These are phyloP conservation scores for Muraenolepis orangiensis DNA, from an alignment of 2,797 vertebrate species.

Conservation along the genomic window DNA sequence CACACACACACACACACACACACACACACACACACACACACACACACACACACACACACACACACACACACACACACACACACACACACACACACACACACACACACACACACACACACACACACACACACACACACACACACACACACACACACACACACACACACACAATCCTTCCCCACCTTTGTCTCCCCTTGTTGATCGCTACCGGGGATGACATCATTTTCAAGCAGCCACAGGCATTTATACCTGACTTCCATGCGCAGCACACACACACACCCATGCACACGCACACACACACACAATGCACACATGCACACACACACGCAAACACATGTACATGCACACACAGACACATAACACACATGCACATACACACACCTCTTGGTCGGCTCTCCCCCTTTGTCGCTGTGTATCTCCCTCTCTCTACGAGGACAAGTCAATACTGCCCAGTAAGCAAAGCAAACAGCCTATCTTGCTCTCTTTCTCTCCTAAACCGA, in stretches of 20 bases:
- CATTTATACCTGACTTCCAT: conserved; percentile 50
- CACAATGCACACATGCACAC: conserved; percentile 9
- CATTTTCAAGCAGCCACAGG: conserved; percentile 41
- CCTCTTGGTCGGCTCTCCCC: conserved; percentile 14
- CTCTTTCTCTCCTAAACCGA: not conserved
- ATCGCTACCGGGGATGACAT: conserved; percentile 45
- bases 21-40: not conserved
- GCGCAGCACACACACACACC: conserved; percentile 9
- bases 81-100: not conserved
- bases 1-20: not conserved
- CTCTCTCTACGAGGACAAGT: conserved; percentile 44
- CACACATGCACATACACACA: conserved; percentile 6
- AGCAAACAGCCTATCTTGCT: conserved; percentile 6
- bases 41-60: not conserved
- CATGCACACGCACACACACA: conserved; percentile 12
- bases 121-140: not conserved
- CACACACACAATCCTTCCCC: conserved; percentile 9
- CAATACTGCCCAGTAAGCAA: conserved; percentile 66
- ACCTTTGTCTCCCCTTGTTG: conserved; percentile 29
- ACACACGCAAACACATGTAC: conserved; percentile 1
- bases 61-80: not conserved
- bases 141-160: not conserved
- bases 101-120: not conserved
- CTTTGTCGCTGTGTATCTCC: conserved; percentile 20
- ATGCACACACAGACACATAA: not conserved